Evolutionary conservation across 2,797 vertebrate genomes (phyloP), one percentile per base, ranked within the genome.

Genomic region (Rhodeus uyekii): DNA sequence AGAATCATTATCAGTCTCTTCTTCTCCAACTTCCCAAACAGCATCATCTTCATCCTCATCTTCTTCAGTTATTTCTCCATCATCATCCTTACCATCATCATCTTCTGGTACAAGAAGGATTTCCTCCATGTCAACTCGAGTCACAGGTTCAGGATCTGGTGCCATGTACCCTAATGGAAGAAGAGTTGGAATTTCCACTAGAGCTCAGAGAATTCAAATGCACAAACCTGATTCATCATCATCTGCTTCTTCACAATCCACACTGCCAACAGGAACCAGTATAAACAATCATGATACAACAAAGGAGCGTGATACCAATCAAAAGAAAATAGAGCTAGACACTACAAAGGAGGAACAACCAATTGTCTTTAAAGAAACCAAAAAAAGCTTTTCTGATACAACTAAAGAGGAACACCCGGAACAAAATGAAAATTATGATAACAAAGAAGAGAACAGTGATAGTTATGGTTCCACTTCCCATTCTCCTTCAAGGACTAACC

Each of bases 161-260:
- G 87, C 88, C 36, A 90, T 90, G 83, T 86, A 89, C 63, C 86
- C 88, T 68, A 89, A 88, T 67, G 87, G 89, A 27, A 90, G 91
- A 87, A 86, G 91, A 74, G 85, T 90, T 14, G 91, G 90, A 42
- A 50, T 86, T 87, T 84, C 85, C 8, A 77, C 80, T 2, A 90
- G 92, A 86, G 89, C 90, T n/a, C 93, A 89, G 16, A 89, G 90
- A 86, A 32, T 88, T 53, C 60, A 80, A 22, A 91, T 76, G 4
- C 79, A 87, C 68, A 94, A 91, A 85, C 85, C 93, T 44, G 86
- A 88, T 83, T 87, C 90, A 2, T 1, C 89, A 3, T 88, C 85
- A 55, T 83, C 90, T 58, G 84, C 86, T 39, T 69, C 78, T 14
- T 86, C 87, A 32, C 91, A 6, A 42, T 89, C 89, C 4, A 83